Conservation (phyloP, 2,113 vertebrate genomes). For the Calidris pugnax region DNA sequence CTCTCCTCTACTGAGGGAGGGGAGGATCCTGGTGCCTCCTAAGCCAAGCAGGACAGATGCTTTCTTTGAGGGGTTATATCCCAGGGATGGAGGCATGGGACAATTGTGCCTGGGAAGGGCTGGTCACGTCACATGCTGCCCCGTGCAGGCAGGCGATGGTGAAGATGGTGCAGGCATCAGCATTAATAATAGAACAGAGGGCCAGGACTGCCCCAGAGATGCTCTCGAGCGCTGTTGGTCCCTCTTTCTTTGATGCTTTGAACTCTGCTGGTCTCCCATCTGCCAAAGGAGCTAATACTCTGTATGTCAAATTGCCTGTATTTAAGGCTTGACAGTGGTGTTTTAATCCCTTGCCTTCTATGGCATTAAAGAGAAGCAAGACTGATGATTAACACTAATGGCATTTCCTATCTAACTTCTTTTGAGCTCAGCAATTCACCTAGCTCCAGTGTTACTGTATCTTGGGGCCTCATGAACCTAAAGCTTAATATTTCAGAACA, state of each 20-base stretch:
- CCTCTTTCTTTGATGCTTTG: conserved; percentile 24
- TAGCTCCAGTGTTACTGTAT: background rate
- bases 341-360: conserved; percentile 57
- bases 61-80: background rate
- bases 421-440: conserved; percentile 1
- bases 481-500: background rate
- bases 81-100: background rate
- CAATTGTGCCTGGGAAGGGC: background rate
- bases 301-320: conserved; percentile 14
- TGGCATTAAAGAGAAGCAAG: conserved; percentile 40
- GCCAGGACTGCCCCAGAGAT: background rate
- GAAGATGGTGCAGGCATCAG: background rate
- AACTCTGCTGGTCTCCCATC: conserved; percentile 37
- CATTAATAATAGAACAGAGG: conserved; percentile 10
- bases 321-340: conserved; percentile 28
- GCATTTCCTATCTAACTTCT: conserved; percentile 26
- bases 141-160: background rate
- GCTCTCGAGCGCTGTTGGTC: background rate
- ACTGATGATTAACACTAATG: conserved; percentile 29
- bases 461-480: background rate
- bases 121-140: accelerated
- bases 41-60: background rate
- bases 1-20: background rate
- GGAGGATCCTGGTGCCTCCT: background rate
- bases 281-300: conserved; percentile 47